A percentile compares a stretch with the other conserved stretches of the same genome.
Conservation (phyloP, 2,113 vertebrate genomes). For the Bubo bubo region DNA sequence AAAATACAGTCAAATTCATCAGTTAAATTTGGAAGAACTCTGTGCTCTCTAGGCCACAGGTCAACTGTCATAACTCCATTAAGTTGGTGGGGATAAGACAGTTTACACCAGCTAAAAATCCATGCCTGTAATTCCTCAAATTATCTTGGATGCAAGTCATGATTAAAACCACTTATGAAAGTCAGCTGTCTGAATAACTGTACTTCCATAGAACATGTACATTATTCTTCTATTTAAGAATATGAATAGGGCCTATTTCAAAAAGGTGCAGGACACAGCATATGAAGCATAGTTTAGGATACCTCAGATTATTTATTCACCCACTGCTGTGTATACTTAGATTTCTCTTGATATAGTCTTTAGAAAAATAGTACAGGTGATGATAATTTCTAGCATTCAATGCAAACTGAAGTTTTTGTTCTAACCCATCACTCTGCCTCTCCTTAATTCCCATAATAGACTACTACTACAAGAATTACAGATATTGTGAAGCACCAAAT, state of each 20-base stretch:
- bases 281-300: not conserved
- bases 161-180: not conserved
- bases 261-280: not conserved
- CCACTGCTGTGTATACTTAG: not conserved
- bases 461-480: not conserved
- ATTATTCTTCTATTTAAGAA: not conserved
- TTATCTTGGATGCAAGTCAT: not conserved
- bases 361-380: not conserved
- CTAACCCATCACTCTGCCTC: not conserved
- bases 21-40: not conserved
- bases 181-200: not conserved
- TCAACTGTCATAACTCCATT: not conserved
- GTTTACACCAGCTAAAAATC: not conserved
- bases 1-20: not conserved
- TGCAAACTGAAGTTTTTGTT: not conserved
- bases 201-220: accelerated
- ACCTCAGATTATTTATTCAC: not conserved
- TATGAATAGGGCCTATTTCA: not conserved
- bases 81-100: not conserved
- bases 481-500: not conserved
- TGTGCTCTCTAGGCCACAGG: not conserved
- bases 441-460: not conserved
- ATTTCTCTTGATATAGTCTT: not conserved
- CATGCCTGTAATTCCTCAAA: not conserved
- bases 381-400: not conserved